Evolutionary conservation across 2,113 vertebrate species (phyloP), one percentile per base, ranked within the genome.

Genomic region (Melanotaenia duboulayi): DNA sequence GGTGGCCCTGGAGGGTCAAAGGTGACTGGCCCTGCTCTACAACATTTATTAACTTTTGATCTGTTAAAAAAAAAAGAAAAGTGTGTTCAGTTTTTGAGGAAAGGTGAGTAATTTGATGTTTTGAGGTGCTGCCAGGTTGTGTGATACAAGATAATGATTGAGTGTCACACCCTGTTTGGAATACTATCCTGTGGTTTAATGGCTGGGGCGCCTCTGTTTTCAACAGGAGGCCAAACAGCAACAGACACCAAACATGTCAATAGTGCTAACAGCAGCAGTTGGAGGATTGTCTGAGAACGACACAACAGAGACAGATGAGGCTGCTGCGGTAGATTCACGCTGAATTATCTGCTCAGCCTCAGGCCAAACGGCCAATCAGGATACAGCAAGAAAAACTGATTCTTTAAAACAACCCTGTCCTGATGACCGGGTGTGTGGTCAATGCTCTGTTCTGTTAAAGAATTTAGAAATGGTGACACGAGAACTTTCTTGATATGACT

Each of bases 271-370:
- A 20, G 35, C 65, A 58, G 63, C 80, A 74, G 68, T 49, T 49
- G 5, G 61, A 73, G 68, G 83, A 55, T 74, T 20, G 73, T 72
- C 63, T 73, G 39, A 63, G 63, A 52, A 56, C 48, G n/a, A 54
- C 58, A 12, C 28, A 19, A 39, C 70, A 28, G 69, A 82, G 76
- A 84, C 82, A 81, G 80, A 87, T 87, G 84, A 85, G 84, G 50
- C 77, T 70, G 77, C n/a, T n/a, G n/a, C n/a, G n/a, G n/a, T n/a
- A n/a, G n/a, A 80, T 25, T 82, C 64, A 71, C 39, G 20, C 71
- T 58, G 65, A 71, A 82, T 89, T 89, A 86, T 87, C 69, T 32
- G 58, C 7, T 11, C 16, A 37, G 64, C 85, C 72, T 74, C 57
- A 19, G 81, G 74, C 78, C 73, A 75, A 85, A 87, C 65, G 68